A percentile compares a stretch with the other conserved stretches of the same genome.
These are phyloP conservation scores for Toxotes lorentzi DNA, from an alignment of 2,797 vertebrate species.

Conservation along the genomic window DNA sequence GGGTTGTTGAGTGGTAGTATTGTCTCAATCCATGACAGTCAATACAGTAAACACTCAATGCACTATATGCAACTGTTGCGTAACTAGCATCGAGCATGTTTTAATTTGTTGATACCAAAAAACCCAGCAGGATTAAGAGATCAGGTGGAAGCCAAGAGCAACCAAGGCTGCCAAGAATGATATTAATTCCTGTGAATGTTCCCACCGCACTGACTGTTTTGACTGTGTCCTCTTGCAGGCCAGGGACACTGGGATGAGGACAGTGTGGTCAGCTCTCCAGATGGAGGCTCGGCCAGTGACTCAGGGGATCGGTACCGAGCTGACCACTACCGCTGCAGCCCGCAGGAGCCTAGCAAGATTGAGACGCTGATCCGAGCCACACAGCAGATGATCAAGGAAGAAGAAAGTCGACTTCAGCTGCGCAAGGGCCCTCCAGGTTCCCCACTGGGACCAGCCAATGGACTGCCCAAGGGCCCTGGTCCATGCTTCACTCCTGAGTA, in stretches of 20 bases:
- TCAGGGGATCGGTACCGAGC: slow-evolving; percentile 91
- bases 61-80: neutral
- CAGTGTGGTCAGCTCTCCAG: slow-evolving; percentile 94
- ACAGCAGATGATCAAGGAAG: slow-evolving; percentile 98
- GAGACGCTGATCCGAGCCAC: slow-evolving; percentile 95
- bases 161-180: neutral
- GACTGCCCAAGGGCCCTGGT: slow-evolving; percentile 89
- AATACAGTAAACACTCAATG: neutral
- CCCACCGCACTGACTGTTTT: slow-evolving; percentile 11
- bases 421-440: slow-evolving; percentile 85
- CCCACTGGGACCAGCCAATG: slow-evolving; percentile 88
- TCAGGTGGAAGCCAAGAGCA: neutral
- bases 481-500: slow-evolving; percentile 89
- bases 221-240: slow-evolving; percentile 78
- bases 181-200: neutral
- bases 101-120: neutral
- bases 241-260: slow-evolving; percentile 96
- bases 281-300: slow-evolving; percentile 95
- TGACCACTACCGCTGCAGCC: slow-evolving; percentile 90
- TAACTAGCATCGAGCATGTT: neutral
- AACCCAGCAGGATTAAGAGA: neutral
- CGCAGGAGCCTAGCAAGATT: slow-evolving; percentile 95
- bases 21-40: slow-evolving; percentile 5
- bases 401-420: slow-evolving; percentile 91
- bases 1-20: neutral